Percentiles rank a stretch among this genome's conserved stretches.
These are phyloP conservation scores for Hesperia comma DNA, from an alignment of 2,888 invertebrate species.

Conservation along the genomic window DNA sequence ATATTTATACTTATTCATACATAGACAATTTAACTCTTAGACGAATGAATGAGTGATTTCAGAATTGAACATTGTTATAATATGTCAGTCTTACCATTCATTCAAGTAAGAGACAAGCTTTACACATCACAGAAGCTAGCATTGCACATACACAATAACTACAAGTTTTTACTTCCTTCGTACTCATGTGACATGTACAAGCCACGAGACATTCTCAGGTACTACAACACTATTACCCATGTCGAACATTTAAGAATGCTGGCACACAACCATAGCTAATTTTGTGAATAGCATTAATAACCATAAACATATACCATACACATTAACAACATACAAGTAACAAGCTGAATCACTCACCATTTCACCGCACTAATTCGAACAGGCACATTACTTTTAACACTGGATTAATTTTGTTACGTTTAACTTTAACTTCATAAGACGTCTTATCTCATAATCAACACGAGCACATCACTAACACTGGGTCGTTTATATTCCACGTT, in stretches of 20 bases:
- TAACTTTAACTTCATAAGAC: too few relatives aligned
- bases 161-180: not conserved
- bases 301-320: too few relatives aligned
- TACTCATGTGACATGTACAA: too few relatives aligned
- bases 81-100: constrained; percentile 2
- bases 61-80: not conserved
- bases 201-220: constrained; percentile 6
- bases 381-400: not conserved
- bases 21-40: not conserved
- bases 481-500: too few relatives aligned
- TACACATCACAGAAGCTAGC: constrained; percentile 28
- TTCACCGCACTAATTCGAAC: not conserved
- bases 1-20: not conserved
- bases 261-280: not conserved
- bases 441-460: too few relatives aligned
- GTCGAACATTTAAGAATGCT: not conserved
- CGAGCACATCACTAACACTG: not conserved
- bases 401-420: not conserved
- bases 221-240: not conserved
- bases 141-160: constrained; percentile 4
- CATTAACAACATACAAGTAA: too few relatives aligned
- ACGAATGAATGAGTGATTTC: constrained; percentile 6
- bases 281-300: not conserved
- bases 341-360: too few relatives aligned
- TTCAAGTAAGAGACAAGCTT: constrained; percentile 13